phyloP scores from a whole-genome alignment of 35 echinoderm and acorn worm genomes.

The Hemicentrotus pulcherrimus region DNA sequence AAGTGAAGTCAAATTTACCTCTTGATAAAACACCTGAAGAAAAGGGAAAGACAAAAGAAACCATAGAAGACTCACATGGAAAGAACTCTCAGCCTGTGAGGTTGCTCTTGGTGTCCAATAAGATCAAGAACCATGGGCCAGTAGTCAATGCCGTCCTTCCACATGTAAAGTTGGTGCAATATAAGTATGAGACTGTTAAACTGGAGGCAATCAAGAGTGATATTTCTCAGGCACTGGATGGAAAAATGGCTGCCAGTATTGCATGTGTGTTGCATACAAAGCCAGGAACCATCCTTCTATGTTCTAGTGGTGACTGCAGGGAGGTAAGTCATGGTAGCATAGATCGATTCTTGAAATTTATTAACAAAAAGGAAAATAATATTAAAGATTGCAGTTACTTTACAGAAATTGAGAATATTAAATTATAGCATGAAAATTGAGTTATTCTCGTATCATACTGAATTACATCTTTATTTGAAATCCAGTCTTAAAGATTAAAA shows the following conservation, averaged over 20 bases:
- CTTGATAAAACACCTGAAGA: not conserved
- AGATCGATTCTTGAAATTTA: no score
- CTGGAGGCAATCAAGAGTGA: slow-evolving; percentile 74
- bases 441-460: no score
- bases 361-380: no score
- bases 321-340: slow-evolving; percentile 64
- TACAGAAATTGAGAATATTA: no score
- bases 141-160: slow-evolving; percentile 75
- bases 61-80: not conserved
- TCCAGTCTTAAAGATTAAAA: no score
- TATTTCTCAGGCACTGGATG: slow-evolving; percentile 66
- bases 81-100: slow-evolving; percentile 28
- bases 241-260: slow-evolving; percentile 75
- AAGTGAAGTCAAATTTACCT: not conserved
- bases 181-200: slow-evolving; percentile 85
- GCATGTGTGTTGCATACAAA: slow-evolving; percentile 87
- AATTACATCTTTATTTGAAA: no score
- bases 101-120: slow-evolving; percentile 83
- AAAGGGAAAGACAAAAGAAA: not conserved
- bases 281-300: slow-evolving; percentile 83
- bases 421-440: no score
- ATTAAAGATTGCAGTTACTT: no score
- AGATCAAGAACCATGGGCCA: slow-evolving; percentile 80
- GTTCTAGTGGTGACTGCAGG: slow-evolving; percentile 82
- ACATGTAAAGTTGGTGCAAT: slow-evolving; percentile 89